These are phyloP conservation scores for Aplochiton taeniatus DNA, from an alignment of 2,797 vertebrate species.

Conservation along the genomic window DNA sequence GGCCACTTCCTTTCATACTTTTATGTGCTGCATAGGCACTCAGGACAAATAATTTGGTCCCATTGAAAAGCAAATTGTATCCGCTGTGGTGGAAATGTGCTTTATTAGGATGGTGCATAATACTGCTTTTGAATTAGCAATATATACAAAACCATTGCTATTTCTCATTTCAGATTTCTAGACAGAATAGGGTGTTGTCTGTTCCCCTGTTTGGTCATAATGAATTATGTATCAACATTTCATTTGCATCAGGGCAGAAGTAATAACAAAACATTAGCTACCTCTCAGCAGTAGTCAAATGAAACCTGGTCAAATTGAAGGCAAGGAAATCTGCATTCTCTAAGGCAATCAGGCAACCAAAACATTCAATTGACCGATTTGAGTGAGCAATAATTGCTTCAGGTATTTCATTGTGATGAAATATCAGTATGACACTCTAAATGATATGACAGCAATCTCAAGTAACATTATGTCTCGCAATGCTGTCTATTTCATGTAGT, in stretches of 20 bases:
- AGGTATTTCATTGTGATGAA: conserved; percentile 36
- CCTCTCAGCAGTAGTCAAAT: conserved; percentile 45
- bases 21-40: not conserved
- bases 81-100: conserved; percentile 41
- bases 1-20: not conserved
- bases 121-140: conserved; percentile 47
- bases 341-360: conserved; percentile 28
- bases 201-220: conserved; percentile 7
- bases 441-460: conserved; percentile 24
- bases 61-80: conserved; percentile 41
- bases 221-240: conserved; percentile 47
- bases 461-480: conserved; percentile 23
- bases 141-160: conserved; percentile 52
- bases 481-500: conserved; percentile 16
- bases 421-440: conserved; percentile 14
- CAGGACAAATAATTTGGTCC: conserved; percentile 24
- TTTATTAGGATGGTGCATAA: conserved; percentile 56
- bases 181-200: conserved; percentile 44
- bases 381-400: conserved; percentile 39
- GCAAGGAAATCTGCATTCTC: conserved; percentile 40
- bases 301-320: conserved; percentile 46
- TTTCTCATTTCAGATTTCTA: conserved; percentile 55
- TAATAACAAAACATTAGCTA: conserved; percentile 65
- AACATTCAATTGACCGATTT: conserved; percentile 31
- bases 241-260: conserved; percentile 54